Base-by-base conservation (phyloP, 2,797 vertebrate genomes). In the Propithecus perrieri region DNA sequence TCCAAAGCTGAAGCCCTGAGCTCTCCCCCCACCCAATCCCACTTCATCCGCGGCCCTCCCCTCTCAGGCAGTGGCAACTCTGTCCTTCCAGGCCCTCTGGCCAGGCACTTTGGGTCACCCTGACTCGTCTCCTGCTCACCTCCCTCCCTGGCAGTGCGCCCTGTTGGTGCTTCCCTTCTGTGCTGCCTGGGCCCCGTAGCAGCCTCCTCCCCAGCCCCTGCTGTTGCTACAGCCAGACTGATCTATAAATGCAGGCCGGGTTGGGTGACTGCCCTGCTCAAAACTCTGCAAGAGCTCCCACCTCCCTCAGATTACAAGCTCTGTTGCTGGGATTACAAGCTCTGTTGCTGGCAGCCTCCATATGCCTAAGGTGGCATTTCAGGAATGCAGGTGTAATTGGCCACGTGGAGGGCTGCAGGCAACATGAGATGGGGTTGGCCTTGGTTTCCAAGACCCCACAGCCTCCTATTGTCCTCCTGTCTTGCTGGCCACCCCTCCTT, bases 1-100 rank as follows among this genome's bases (percentile, higher is more conserved):
- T 57, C 59, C 50, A 18, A 75, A 35, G 28, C 14, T n/a, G 38
- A 26, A 1, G n/a, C 63, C 63, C 46, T 43, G 28, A 71, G 8
- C 18, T 38, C 20, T 41, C 30, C 61, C 30, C 38, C 33, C 41
- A 33, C 67, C 22, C 0, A 17, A 7, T 24, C 17, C 72, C 20
- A 14, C 63, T 35, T 5, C 24, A 30, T 22, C 65, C 15, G 0
- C 11, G 17, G 43, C 79, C n/a, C 30, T 30, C 1, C 28, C 18
- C 1, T 18, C 63, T 61, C 7, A 4, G 33, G 30, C 24, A 1
- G 24, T 0, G 1, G 65, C 2, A 8, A 20, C 38, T 38, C 75
- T 13, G 20, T 48, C 33, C 18, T 55, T 30, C 46, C 3, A 15
- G 55, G 5, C 35, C 26, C 59, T 26, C 72, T n/a, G 71, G 41